A percentile compares a stretch with the other conserved stretches of the same genome.
Evolutionary conservation across 2,113 vertebrate genomes (phyloP).

Genomic region (Seriola quinqueradiata): DNA sequence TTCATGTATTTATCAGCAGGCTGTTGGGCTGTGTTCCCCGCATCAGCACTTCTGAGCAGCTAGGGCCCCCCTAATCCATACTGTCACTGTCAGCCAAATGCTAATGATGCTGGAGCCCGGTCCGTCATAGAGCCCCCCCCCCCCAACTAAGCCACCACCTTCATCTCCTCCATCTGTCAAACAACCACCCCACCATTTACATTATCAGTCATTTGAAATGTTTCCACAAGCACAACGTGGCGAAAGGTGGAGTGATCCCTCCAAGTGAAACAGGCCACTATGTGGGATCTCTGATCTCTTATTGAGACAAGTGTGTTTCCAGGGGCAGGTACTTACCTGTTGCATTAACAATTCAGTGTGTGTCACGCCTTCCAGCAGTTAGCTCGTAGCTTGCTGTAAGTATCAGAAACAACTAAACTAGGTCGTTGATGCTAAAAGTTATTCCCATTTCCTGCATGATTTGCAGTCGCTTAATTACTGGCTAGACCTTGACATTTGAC

Average conservation of each 20-base stretch:
- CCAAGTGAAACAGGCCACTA: background rate
- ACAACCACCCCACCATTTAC: background rate
- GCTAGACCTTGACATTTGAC: background rate
- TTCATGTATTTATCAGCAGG: constrained; percentile 58
- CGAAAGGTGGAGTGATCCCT: background rate
- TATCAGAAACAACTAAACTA: background rate
- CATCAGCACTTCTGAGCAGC: constrained; percentile 64
- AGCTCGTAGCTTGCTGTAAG: background rate
- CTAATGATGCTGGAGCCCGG: constrained; percentile 58
- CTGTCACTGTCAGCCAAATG: constrained; percentile 71
- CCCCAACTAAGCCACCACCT: background rate
- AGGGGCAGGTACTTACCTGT: background rate
- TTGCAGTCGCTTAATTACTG: background rate
- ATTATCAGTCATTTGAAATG: background rate
- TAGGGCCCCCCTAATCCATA: constrained; percentile 60
- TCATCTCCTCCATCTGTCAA: constrained; percentile 31
- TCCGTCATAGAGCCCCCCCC: constrained; percentile 11
- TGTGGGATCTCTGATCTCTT: background rate
- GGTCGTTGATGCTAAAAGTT: background rate
- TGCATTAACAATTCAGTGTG: too few species aligned
- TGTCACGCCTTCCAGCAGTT: background rate
- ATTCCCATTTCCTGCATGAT: background rate
- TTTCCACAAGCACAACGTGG: constrained; percentile 6
- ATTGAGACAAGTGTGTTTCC: background rate
- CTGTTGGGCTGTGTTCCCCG: constrained; percentile 28